These are phyloP conservation scores for Myotis davidii DNA, from an alignment of 2,113 vertebrate genomes.

Conservation along the genomic window DNA sequence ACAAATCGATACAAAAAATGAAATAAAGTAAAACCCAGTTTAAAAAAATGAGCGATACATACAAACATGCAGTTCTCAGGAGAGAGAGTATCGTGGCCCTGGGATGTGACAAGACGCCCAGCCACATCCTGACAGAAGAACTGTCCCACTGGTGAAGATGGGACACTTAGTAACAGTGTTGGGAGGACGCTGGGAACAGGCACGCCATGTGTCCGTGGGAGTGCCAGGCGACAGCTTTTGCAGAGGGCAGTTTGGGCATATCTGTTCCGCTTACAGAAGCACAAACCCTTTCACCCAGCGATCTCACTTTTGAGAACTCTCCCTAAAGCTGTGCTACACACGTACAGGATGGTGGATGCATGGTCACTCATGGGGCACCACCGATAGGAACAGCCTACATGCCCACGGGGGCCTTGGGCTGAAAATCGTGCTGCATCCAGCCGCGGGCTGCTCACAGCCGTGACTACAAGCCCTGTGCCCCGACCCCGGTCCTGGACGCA, in stretches of 20 bases:
- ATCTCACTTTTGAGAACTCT: not conserved
- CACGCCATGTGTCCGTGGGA: accelerated
- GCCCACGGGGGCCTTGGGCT: accelerated
- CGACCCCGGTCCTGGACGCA: not conserved
- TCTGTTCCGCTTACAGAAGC: not conserved
- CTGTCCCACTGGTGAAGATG: accelerated
- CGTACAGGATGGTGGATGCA: accelerated
- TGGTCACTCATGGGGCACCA: accelerated
- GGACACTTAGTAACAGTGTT: too few relatives aligned
- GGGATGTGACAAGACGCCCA: not conserved
- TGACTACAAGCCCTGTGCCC: not conserved
- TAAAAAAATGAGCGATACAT: too few relatives aligned
- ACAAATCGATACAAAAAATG: not conserved
- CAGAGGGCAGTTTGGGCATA: not conserved
- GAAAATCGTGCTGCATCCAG: accelerated
- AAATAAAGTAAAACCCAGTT: not conserved
- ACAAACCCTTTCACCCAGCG: not conserved
- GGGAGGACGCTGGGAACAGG: not conserved
- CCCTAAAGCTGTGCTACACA: not conserved
- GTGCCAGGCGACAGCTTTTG: not conserved
- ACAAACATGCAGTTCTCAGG: not conserved
- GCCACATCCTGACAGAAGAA: not conserved
- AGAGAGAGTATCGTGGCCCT: not conserved
- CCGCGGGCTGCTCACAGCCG: accelerated
- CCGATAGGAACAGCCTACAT: accelerated